Conservation (phyloP, 2,113 vertebrate species). For the Paratilapia polleni region DNA sequence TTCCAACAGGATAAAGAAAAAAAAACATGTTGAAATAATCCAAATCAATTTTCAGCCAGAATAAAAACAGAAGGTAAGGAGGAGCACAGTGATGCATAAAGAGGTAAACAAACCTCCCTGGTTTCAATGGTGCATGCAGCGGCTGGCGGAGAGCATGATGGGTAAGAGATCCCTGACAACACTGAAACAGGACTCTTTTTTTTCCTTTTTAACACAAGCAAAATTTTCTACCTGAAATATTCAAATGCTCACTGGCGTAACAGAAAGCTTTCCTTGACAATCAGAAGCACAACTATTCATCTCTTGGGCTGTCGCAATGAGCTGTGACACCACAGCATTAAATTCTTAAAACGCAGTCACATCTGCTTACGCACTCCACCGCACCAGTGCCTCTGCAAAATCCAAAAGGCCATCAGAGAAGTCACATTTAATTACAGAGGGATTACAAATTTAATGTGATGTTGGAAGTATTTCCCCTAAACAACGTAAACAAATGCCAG, state of each 20-base stretch:
- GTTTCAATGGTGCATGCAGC: not conserved
- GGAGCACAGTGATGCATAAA: conserved; percentile 10
- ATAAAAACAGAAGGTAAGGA: conserved; percentile 57
- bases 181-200: not conserved
- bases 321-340: conserved; percentile 37
- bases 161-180: not conserved
- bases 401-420: conserved; percentile 58
- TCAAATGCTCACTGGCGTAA: conserved; percentile 7
- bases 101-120: conserved; percentile 45
- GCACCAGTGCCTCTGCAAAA: conserved; percentile 23
- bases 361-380: conserved; percentile 48
- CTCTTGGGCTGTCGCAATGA: conserved; percentile 23
- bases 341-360: conserved; percentile 58
- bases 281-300: conserved; percentile 15
- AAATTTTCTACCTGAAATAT: conserved; percentile 15
- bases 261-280: conserved; percentile 20
- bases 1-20: conserved; percentile 67
- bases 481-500: conserved; percentile 40
- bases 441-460: conserved; percentile 40
- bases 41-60: conserved; percentile 61
- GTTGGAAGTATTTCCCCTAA: conserved; percentile 8
- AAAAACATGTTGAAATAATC: conserved; percentile 76
- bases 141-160: not conserved
- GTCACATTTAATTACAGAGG: conserved; percentile 61
- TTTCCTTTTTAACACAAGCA: not conserved